These are phyloP conservation scores for Hypotaenidia philippensis DNA, from an alignment of 2,797 vertebrate genomes.

Conservation along the genomic window DNA sequence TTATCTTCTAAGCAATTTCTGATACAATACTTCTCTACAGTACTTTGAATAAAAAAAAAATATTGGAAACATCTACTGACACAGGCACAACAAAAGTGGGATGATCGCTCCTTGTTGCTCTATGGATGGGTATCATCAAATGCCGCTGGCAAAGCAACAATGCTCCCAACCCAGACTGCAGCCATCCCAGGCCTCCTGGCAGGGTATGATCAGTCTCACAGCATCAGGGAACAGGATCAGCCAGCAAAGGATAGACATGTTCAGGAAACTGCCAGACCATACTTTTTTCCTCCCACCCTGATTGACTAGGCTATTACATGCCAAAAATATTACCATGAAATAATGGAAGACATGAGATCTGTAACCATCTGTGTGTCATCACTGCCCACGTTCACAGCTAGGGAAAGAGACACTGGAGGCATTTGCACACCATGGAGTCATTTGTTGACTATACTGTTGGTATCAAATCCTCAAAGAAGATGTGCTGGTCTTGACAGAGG, in stretches of 20 bases:
- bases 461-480: background rate
- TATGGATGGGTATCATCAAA: background rate
- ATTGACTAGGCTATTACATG: background rate
- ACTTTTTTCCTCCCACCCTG: rapidly evolving
- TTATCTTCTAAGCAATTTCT: background rate
- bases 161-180: background rate
- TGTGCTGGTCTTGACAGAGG: background rate
- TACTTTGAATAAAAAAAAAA: background rate
- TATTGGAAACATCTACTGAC: background rate
- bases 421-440: rapidly evolving
- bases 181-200: background rate
- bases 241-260: background rate
- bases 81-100: background rate
- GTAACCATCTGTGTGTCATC: background rate
- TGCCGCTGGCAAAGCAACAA: background rate
- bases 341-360: background rate
- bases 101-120: background rate
- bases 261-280: background rate
- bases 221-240: background rate
- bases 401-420: background rate
- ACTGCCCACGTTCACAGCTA: background rate
- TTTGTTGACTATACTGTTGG: background rate
- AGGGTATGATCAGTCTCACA: background rate
- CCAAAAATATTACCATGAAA: background rate
- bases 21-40: background rate